These are phyloP conservation scores for Chymomyza amoena DNA, from an alignment of 2,888 invertebrate species.

Conservation along the genomic window DNA sequence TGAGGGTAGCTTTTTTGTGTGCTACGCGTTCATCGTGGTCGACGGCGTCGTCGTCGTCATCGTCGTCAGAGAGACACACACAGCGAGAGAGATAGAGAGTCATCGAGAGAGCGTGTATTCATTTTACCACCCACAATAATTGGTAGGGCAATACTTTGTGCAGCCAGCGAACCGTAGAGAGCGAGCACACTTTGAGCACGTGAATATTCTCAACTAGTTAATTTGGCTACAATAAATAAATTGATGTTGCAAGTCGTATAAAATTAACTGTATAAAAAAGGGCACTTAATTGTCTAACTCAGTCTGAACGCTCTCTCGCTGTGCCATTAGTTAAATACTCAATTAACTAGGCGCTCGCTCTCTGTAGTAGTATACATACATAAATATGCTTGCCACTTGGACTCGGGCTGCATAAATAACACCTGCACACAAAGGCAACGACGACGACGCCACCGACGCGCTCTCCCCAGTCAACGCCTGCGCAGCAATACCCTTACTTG, in stretches of 20 bases:
- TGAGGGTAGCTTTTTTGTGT: constrained; percentile 75
- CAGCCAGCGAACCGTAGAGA: constrained; percentile 20
- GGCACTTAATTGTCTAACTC: not conserved
- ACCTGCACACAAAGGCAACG: not conserved
- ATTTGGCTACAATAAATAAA: constrained; percentile 10
- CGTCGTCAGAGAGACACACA: not conserved
- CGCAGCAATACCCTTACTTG: not conserved
- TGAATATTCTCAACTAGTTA: not conserved
- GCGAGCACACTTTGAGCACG: not conserved
- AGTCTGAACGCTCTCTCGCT: not conserved
- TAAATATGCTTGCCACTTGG: not conserved
- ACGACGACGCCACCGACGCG: not conserved
- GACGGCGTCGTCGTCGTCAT: not conserved
- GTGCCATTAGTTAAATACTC: not conserved
- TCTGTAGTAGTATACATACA: not conserved
- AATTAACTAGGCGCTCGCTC: not conserved
- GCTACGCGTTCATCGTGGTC: constrained; percentile 59
- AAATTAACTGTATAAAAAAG: not conserved
- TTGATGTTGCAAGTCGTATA: not conserved
- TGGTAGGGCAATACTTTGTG: not conserved
- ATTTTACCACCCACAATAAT: not conserved
- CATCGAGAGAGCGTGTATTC: not conserved
- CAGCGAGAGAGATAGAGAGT: constrained; percentile 11
- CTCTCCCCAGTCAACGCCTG: not conserved
- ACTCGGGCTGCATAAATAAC: not conserved